Evolutionary conservation across 1,140 invertebrate genomes (phyloP).

Genomic region (Doryteuthis pealeii): DNA sequence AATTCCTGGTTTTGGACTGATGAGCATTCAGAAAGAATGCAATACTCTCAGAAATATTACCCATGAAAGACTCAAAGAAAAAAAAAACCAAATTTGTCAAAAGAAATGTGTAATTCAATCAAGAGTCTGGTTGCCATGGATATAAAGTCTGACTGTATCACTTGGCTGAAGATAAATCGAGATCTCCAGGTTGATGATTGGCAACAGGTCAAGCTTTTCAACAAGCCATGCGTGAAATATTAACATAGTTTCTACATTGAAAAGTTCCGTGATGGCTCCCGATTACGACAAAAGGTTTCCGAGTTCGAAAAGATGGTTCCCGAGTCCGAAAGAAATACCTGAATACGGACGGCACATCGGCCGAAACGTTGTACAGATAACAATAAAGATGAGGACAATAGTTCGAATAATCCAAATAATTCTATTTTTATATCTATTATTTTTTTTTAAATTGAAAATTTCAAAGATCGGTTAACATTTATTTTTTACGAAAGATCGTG

Average conservation of each 20-base stretch:
- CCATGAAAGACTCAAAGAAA: conserved; percentile 19
- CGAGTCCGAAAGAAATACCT: too few species aligned
- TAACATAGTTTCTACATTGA: conserved; percentile 26
- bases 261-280: too few species aligned
- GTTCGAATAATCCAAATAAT: too few species aligned
- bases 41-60: conserved; percentile 16
- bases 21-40: conserved; percentile 31
- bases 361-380: too few species aligned
- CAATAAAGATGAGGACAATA: too few species aligned
- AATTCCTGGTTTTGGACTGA: conserved; percentile 29
- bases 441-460: too few species aligned
- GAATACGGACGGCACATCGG: too few species aligned
- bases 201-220: conserved; percentile 24
- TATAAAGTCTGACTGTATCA: conserved; percentile 26
- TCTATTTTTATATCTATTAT: too few species aligned
- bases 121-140: conserved; percentile 26
- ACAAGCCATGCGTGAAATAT: conserved; percentile 22
- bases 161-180: conserved; percentile 27
- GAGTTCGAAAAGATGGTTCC: too few species aligned
- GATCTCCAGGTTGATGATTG: conserved; percentile 25
- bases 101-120: conserved; percentile 16
- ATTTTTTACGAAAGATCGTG: too few species aligned
- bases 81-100: conserved; percentile 20
- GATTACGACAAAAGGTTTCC: too few species aligned
- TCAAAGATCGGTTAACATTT: too few species aligned